Base-by-base conservation (phyloP, 2,888 invertebrate genomes). In the Phlogophora meticulosa region DNA sequence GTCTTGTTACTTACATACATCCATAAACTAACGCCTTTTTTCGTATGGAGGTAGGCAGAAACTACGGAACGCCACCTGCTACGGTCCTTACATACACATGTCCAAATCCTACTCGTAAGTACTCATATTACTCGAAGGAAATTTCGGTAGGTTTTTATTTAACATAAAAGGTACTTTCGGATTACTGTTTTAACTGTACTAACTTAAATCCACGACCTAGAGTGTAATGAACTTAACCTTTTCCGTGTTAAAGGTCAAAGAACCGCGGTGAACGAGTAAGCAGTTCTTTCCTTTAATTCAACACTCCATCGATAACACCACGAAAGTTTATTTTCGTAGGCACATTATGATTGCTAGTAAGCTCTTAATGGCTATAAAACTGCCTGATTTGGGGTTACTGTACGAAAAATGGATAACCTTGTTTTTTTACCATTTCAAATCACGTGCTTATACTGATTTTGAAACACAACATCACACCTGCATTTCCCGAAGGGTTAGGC, bases 171-270 rank as follows among this genome's bases (percentile, higher is more conserved):
- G n/a, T 17, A 42, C n/a, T 17, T 42, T 42, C 42, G n/a, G 17
- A 11, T 32, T 3, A 32, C 15, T 49, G 4, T 43, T 72, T 9
- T 7, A 15, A 40, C 0, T 48, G 24, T 64, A 34, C 5, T 13
- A 2, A 4, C 22, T 22, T 63, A 7, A 13, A 40, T 24, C 5
- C 20, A 38, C 17, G 32, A 46, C 32, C 76, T 72, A 42, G 20
- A 22, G 73, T 42, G n/a, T 17, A 66, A 38, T 75, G 42, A 75
- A 75, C 38, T 75, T 75, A n/a, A 52, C 24, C 55, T 76, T 75
- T 67, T 36, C 69, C 24, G 5, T 22, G 46, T 43, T n/a, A n/a
- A 32, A 55, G 71, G 57, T 42, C 32, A 57, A 70, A 56, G 20
- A 49, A 49, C 71, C 7, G 22, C 32, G n/a, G n/a, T n/a, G 2